Conservation (phyloP, 2,797 vertebrate genomes). For the Acanthurus lineatus region DNA sequence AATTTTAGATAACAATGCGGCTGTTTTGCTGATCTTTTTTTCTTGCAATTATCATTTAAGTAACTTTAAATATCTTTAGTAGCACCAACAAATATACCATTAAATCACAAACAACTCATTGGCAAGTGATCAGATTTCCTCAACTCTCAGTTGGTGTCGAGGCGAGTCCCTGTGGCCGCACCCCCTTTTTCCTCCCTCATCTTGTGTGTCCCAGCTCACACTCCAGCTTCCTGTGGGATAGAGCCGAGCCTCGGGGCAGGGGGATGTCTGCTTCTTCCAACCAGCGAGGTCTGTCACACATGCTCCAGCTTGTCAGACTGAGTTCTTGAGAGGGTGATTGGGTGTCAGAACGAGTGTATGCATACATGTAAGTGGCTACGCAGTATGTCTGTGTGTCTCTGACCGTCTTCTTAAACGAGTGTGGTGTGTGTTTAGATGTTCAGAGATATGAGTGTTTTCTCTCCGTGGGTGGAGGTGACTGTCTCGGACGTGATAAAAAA, state of each 20-base stretch:
- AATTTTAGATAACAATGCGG: neutral
- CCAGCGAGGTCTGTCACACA: conserved; percentile 72
- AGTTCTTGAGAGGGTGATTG: conserved; percentile 63
- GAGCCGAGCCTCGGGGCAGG: conserved; percentile 74
- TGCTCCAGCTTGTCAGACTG: conserved; percentile 78
- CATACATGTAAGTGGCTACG: conserved; percentile 49
- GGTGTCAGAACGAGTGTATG: conserved; percentile 61
- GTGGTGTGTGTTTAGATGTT: conserved; percentile 58
- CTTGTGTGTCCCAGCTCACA: conserved; percentile 79
- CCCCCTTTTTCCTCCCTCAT: conserved; percentile 38
- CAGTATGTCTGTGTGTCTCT: conserved; percentile 40
- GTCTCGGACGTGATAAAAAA: conserved; percentile 60
- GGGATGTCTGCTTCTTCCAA: conserved; percentile 73
- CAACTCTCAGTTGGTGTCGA: conserved; percentile 35
- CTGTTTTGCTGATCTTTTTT: neutral
- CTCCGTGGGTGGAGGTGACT: conserved; percentile 65
- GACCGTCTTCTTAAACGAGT: conserved; percentile 18
- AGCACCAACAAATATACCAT: neutral
- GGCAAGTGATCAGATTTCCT: conserved; percentile 1
- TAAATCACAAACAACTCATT: conserved; percentile 8
- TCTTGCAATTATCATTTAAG: neutral
- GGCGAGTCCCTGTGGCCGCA: conserved; percentile 35
- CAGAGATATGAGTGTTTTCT: conserved; percentile 62
- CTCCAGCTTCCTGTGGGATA: conserved; percentile 82
- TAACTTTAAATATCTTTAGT: neutral